Percentiles rank a stretch among this genome's conserved stretches.
Evolutionary conservation across 2,888 invertebrate species (phyloP).

Genomic region (Cataglyphis altisquamis): DNA sequence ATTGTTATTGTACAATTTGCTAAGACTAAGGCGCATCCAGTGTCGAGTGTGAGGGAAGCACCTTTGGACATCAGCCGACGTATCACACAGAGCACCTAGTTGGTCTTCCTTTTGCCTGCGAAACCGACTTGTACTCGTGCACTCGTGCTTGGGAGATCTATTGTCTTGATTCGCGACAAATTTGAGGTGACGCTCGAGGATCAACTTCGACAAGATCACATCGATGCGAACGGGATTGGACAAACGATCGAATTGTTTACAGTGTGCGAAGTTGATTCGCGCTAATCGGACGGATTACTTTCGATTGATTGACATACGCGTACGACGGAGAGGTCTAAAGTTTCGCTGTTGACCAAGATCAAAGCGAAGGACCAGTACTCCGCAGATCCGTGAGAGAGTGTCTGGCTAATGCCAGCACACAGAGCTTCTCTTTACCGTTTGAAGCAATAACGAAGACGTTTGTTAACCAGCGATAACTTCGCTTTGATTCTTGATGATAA

Average conservation of each 20-base stretch:
- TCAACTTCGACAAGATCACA: background rate
- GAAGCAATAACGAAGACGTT: slow-evolving; percentile 81
- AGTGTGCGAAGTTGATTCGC: background rate
- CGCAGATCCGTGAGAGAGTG: slow-evolving; percentile 73
- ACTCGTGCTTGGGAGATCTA: slow-evolving; percentile 78
- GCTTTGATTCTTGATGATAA: slow-evolving; percentile 49
- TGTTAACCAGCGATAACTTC: slow-evolving; percentile 75
- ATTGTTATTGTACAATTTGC: slow-evolving; percentile 87
- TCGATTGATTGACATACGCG: background rate
- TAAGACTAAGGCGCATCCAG: slow-evolving; percentile 81
- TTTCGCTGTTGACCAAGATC: slow-evolving; percentile 85
- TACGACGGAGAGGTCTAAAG: slow-evolving; percentile 77
- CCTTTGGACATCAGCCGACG: slow-evolving; percentile 85
- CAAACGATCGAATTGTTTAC: background rate
- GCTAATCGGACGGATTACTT: background rate
- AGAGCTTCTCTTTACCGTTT: slow-evolving; percentile 77
- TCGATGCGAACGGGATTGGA: background rate
- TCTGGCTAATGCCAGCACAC: slow-evolving; percentile 72
- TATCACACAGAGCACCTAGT: slow-evolving; percentile 81
- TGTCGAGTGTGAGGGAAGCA: slow-evolving; percentile 83
- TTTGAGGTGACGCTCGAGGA: slow-evolving; percentile 19
- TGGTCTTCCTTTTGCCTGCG: slow-evolving; percentile 69
- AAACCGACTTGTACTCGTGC: slow-evolving; percentile 52
- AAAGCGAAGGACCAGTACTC: slow-evolving; percentile 79
- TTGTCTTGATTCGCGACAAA: slow-evolving; percentile 77